A percentile compares a stretch with the other conserved stretches of the same genome.
Conservation (phyloP, 1,140 invertebrate species). For the Drosophila seguyi region DNA sequence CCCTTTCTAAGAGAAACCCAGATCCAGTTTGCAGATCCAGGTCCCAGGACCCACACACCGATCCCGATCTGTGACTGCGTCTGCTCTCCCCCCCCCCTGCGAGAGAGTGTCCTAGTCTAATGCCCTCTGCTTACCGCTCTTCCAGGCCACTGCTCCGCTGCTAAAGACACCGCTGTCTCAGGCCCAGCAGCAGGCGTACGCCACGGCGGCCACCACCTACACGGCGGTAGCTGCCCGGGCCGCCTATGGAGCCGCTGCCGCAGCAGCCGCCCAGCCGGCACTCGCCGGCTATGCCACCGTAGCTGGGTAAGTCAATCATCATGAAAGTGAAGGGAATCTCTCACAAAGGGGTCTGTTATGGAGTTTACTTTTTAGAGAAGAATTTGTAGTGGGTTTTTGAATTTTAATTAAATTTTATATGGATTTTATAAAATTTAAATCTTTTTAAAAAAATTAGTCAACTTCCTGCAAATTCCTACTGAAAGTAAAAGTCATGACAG, state of each 20-base stretch:
- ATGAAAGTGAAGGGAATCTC: neutral
- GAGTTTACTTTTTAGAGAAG: neutral
- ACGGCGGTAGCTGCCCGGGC: conserved; percentile 93
- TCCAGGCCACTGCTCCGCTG: conserved; percentile 89
- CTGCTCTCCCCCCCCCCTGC: conserved; percentile 36
- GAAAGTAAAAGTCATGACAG: neutral
- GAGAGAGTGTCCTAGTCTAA: conserved; percentile 60
- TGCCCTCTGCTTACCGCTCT: conserved; percentile 84
- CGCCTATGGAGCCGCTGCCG: conserved; percentile 92
- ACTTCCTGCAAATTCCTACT: neutral
- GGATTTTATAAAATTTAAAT: neutral
- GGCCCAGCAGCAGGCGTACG: conserved; percentile 88
- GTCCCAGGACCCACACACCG: neutral
- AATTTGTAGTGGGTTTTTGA: neutral
- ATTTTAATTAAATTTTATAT: neutral
- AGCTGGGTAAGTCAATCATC: conserved; percentile 81
- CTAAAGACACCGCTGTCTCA: conserved; percentile 89
- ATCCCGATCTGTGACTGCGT: conserved; percentile 42
- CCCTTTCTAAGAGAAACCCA: conserved; percentile 7
- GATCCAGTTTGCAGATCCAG: conserved; percentile 10
- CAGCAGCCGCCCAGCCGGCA: conserved; percentile 91
- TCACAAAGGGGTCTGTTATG: too few relatives aligned
- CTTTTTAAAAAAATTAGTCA: neutral
- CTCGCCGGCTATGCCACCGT: conserved; percentile 89
- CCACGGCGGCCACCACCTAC: conserved; percentile 90